These are phyloP conservation scores for Aotus griseimembra DNA, from an alignment of 2,797 vertebrate species.

Conservation along the genomic window DNA sequence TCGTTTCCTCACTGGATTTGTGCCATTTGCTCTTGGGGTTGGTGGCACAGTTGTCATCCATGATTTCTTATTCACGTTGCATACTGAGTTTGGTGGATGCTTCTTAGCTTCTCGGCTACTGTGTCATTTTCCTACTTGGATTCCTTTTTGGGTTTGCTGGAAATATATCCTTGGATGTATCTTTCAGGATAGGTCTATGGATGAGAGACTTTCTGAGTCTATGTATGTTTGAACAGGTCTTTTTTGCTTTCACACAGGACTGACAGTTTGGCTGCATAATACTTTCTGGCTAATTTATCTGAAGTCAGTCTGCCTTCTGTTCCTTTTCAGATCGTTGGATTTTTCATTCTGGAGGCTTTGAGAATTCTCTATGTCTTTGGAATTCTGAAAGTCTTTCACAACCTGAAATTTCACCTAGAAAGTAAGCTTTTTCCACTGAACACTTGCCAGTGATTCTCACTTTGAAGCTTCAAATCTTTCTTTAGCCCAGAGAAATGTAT, in stretches of 20 bases:
- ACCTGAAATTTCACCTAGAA: not conserved
- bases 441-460: not conserved
- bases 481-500: not conserved
- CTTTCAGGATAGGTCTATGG: not conserved
- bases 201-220: not conserved
- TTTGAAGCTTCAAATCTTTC: not conserved
- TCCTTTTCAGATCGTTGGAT: not conserved
- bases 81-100: not conserved
- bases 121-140: not conserved
- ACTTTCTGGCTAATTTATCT: not conserved
- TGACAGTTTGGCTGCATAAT: not conserved
- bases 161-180: not conserved
- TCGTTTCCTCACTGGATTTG: not conserved
- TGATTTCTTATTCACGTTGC: not conserved
- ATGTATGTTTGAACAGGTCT: not conserved
- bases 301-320: not conserved
- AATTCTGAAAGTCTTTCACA: conserved; percentile 5
- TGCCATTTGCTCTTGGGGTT: fast-evolving
- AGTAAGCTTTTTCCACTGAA: not conserved
- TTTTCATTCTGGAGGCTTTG: not conserved
- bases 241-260: not conserved
- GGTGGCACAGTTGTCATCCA: fast-evolving
- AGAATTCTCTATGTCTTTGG: not conserved
- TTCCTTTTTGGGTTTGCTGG: not conserved
- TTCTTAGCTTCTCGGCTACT: not conserved